These are phyloP conservation scores for Trypoxylus dichotomus DNA, from an alignment of 1,140 invertebrate species.

Conservation along the genomic window DNA sequence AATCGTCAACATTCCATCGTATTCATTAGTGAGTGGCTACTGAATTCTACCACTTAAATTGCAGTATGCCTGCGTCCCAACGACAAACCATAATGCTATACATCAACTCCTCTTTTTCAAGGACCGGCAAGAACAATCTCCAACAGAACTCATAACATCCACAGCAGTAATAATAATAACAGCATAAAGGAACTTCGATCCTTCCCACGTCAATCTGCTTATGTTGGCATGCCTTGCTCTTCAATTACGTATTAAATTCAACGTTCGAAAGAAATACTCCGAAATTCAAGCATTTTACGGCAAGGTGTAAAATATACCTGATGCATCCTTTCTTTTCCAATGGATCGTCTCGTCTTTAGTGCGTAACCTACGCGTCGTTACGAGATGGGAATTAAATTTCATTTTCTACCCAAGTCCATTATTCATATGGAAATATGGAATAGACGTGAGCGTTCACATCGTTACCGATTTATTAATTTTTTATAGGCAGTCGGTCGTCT, in stretches of 20 bases:
- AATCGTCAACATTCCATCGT: background rate
- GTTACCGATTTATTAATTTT: background rate
- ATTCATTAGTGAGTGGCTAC: background rate
- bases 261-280: background rate
- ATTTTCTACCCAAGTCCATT: background rate
- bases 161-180: background rate
- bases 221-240: background rate
- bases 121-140: background rate
- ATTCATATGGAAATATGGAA: background rate
- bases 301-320: constrained; percentile 3
- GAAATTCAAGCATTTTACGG: background rate
- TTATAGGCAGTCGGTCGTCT: background rate
- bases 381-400: background rate
- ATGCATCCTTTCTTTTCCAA: background rate
- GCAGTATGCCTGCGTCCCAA: background rate
- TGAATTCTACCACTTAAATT: background rate
- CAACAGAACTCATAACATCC: background rate
- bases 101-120: too few species aligned
- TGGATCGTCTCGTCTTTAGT: background rate
- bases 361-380: background rate
- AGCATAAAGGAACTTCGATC: background rate
- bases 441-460: background rate
- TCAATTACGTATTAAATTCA: background rate
- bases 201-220: constrained; percentile 1
- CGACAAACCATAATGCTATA: too few species aligned